Percentiles rank a stretch among this genome's conserved stretches.
Evolutionary conservation across 1,140 invertebrate species (phyloP).

Genomic region (Rhagoletis pomonella): DNA sequence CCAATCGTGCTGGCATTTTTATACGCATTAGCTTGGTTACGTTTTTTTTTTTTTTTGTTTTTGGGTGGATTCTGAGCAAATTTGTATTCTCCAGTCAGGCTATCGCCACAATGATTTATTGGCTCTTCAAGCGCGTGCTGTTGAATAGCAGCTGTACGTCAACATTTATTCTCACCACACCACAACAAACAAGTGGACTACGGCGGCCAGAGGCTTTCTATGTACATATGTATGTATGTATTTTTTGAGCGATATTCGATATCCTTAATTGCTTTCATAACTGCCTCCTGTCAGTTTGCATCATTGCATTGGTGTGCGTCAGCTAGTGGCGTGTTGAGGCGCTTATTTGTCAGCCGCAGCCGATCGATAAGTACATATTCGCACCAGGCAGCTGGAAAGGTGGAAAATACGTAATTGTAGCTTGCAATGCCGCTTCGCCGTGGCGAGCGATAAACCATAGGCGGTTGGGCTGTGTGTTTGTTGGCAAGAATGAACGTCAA

Average conservation of each 20-base stretch:
- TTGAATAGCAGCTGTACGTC: slow-evolving; percentile 36
- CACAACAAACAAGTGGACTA: background rate
- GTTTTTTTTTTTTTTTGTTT: background rate
- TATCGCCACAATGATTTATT: slow-evolving; percentile 47
- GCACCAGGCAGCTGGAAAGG: slow-evolving; percentile 39
- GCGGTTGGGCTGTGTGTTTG: background rate
- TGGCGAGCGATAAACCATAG: background rate
- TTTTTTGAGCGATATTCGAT: slow-evolving; percentile 47
- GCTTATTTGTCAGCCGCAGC: slow-evolving; percentile 47
- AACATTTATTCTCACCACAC: slow-evolving; percentile 38
- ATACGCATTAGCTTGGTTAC: background rate
- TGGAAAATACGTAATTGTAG: slow-evolving; percentile 47
- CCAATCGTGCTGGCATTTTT: background rate
- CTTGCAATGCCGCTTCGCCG: background rate
- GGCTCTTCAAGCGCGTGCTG: slow-evolving; percentile 49
- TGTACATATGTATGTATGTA: background rate
- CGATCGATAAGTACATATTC: slow-evolving; percentile 9
- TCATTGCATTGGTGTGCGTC: background rate
- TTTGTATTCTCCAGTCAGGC: background rate
- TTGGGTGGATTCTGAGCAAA: slow-evolving; percentile 29
- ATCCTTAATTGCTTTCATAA: slow-evolving; percentile 52
- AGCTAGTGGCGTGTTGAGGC: slow-evolving; percentile 27
- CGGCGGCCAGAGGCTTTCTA: background rate
- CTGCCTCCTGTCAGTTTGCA: slow-evolving; percentile 19
- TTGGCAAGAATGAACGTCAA: background rate